Percentiles rank a stretch among this genome's conserved stretches.
Conservation (phyloP, 2,888 invertebrate species). For the Troglohyphantes excavatus region DNA sequence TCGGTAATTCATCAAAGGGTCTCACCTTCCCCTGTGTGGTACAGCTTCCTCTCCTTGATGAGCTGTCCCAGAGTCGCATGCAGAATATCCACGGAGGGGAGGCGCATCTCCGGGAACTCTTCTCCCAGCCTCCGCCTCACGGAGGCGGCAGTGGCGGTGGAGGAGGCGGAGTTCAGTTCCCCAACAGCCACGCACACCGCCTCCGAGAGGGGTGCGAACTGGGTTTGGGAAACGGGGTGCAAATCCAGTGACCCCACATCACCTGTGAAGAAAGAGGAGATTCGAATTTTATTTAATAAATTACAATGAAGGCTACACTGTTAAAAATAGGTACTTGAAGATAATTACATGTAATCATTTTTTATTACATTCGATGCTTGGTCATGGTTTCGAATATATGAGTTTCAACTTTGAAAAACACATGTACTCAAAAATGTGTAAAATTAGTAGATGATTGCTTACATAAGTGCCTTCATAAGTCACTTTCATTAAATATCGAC, state of each 20-base stretch:
- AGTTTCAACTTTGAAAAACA: too few species aligned
- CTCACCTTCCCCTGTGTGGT: slow-evolving; percentile 92
- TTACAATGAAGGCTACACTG: too few species aligned
- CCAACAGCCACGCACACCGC: slow-evolving; percentile 97
- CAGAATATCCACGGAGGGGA: slow-evolving; percentile 92
- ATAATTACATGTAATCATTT: too few species aligned
- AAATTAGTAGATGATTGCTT: too few species aligned
- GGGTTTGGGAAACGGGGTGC: slow-evolving; percentile 94
- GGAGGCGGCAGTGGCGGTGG: slow-evolving; percentile 85
- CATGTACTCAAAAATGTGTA: too few species aligned
- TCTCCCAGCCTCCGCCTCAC: slow-evolving; percentile 87
- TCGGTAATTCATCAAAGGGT: too few species aligned
- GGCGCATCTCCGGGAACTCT: slow-evolving; percentile 92
- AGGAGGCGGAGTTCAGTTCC: slow-evolving; percentile 87
- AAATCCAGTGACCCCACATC: slow-evolving; percentile 96
- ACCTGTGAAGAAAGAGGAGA: slow-evolving; percentile 86
- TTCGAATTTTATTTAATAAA: not conserved
- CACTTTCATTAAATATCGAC: too few species aligned
- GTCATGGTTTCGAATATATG: too few species aligned
- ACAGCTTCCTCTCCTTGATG: slow-evolving; percentile 84
- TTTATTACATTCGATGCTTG: too few species aligned
- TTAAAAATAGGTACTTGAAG: too few species aligned
- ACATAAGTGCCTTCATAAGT: too few species aligned
- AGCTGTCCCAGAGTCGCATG: slow-evolving; percentile 89
- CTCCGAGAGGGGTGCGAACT: slow-evolving; percentile 98